These are phyloP conservation scores for Trissolcus basalis DNA, from an alignment of 1,140 invertebrate species.

Conservation along the genomic window DNA sequence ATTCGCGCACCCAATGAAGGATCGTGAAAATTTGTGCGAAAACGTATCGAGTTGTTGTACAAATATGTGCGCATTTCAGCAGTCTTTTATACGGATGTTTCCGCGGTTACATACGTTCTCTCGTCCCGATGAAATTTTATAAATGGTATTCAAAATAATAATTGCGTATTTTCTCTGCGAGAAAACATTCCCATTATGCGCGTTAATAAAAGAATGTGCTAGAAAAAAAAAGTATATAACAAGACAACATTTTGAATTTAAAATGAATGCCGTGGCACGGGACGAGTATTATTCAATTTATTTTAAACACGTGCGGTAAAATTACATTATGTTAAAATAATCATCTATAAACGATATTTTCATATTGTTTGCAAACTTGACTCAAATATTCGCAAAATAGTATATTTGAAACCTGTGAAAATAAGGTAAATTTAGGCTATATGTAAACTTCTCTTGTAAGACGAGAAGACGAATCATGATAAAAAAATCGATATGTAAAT, in stretches of 20 bases:
- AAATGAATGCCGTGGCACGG: constrained; percentile 22
- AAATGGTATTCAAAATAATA: constrained; percentile 43
- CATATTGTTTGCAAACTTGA: too few species aligned
- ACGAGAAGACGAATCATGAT: too few species aligned
- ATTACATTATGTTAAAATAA: constrained; percentile 1
- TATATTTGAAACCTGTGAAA: too few species aligned
- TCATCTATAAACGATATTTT: too few species aligned
- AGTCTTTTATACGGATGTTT: constrained; percentile 2
- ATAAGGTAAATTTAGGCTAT: too few species aligned
- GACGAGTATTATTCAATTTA: constrained; percentile 20
- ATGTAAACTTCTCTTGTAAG: too few species aligned
- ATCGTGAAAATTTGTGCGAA: too few species aligned
- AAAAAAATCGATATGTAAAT: too few species aligned
- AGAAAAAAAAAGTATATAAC: constrained; percentile 41
- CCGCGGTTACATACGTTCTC: background rate
- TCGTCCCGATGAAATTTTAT: constrained; percentile 18
- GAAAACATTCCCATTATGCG: constrained; percentile 25
- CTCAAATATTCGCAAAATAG: too few species aligned
- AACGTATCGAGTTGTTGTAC: too few species aligned
- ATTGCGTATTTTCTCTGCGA: constrained; percentile 37
- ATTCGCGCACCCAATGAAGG: too few species aligned
- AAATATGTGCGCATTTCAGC: background rate
- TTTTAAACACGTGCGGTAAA: constrained; percentile 14
- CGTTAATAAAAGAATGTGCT: background rate
- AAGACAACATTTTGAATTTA: constrained; percentile 40